Base-by-base conservation (phyloP, 1,140 invertebrate genomes). In the Hestina assimilis region DNA sequence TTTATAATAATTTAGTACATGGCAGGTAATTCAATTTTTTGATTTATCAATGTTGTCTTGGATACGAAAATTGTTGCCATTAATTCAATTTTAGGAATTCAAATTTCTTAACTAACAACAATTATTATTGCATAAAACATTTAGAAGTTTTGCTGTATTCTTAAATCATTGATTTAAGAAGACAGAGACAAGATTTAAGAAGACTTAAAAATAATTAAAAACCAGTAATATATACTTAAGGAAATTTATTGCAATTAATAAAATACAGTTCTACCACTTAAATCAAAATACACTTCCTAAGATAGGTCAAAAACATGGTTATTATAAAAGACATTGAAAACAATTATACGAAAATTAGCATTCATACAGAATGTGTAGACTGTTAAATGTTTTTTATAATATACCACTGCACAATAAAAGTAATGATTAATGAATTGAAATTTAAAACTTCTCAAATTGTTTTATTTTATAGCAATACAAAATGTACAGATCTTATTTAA, bases 41-140 rank as follows among this genome's bases (percentile, higher is more conserved):
- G 19, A 47, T 47, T 7, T 12, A 17, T 38, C 12, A 21, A 33
- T 23, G 20, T 55, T 55, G 43, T 47, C 53, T 24, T 47, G 43
- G 53, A 46, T 46, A 55, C 42, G 23, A 23, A 19, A 15, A 47
- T 47, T 20, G 9, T 38, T 33, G 28, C 45, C 45, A 47, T 12
- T 12, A 3, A 19, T 8, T 11, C 5, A 11, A 11, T 11, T 2
- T 12, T 31, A 2, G n/a, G n/a, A n/a, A n/a, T n/a, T n/a, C n/a
- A n/a, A n/a, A n/a, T n/a, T n/a, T n/a, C n/a, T n/a, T n/a, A n/a
- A n/a, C n/a, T n/a, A n/a, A n/a, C n/a, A n/a, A n/a, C n/a, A n/a
- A n/a, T n/a, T n/a, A n/a, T n/a, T n/a, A n/a, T n/a, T n/a, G n/a
- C n/a, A n/a, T n/a, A n/a, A n/a, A n/a, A n/a, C n/a, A n/a, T n/a